Base-by-base conservation (phyloP, 1,140 invertebrate genomes). In the Listronotus bonariensis region DNA sequence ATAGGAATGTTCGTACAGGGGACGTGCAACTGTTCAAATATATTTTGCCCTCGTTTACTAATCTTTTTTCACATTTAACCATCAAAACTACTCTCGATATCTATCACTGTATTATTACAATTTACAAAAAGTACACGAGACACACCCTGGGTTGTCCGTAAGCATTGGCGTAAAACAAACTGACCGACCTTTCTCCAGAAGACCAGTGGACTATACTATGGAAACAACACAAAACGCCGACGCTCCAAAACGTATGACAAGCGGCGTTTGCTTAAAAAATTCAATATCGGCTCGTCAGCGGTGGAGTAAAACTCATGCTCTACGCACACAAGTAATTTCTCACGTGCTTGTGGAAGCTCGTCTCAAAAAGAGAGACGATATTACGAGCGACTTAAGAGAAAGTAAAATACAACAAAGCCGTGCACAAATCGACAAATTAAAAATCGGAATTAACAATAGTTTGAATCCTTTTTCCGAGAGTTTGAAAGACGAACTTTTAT, bases 121-220 rank as follows among this genome's bases (percentile, higher is more conserved):
- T 46, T 31, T 51, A 3, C 26, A 31, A 18, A 17, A 52, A 5
- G 5, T 52, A 3, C 7, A 36, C 1, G 31, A 51, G 5, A 51
- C 43, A 4, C 57, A 60, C 51, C 57, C 48, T 49, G 11, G 53
- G 5, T 14, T 10, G 4, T 31, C 42, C 20, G 40, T 40, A 5
- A 57, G 5, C 43, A 49, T 75, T 34, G 69, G 68, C 11, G 56
- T 75, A 17, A 67, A 59, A 65, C 32, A 68, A 17, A 72, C 71
- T 10, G n/a, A 18, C 3, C 72, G 69, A 46, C 41, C 66, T 31
- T 74, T 74, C 32, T 73, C 72, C 1, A 55, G 66, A 45, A 52
- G 61, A 17, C 71, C 69, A 7, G 68, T 74, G 17, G 74, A 76
- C 54, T 61, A 75, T 2, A 68, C 63, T 11, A n/a, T 70, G 15